Conservation (phyloP, 2,888 invertebrate species). For the Nephrotoma flavescens region DNA sequence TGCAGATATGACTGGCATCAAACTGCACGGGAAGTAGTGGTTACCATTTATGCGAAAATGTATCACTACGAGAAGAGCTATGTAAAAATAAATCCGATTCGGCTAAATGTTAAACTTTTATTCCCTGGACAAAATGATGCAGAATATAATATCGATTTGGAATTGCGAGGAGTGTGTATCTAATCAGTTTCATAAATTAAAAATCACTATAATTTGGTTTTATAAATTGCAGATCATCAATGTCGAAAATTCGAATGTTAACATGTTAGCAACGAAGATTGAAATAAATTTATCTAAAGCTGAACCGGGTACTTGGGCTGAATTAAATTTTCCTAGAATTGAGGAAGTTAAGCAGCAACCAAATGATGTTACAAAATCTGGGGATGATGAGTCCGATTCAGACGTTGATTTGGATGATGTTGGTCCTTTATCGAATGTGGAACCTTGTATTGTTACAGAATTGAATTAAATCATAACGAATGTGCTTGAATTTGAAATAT, state of each 20-base stretch:
- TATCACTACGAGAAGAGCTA: constrained; percentile 62
- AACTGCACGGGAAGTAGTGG: constrained; percentile 66
- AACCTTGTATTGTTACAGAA: constrained; percentile 7
- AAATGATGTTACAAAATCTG: constrained; percentile 5
- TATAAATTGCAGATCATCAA: constrained; percentile 52
- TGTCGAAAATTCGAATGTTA: constrained; percentile 52
- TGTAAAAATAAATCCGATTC: constrained; percentile 72
- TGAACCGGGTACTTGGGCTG: constrained; percentile 69
- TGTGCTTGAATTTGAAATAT: too few species aligned
- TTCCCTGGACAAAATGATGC: constrained; percentile 64
- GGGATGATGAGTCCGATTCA: constrained; percentile 20
- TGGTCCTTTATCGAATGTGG: constrained; percentile 25
- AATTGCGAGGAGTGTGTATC: constrained; percentile 62
- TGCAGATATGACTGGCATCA: constrained; percentile 96
- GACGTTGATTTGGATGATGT: constrained; percentile 64
- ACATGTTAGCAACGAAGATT: constrained; percentile 78
- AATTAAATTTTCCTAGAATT: constrained; percentile 45
- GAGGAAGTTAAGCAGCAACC: constrained; percentile 16
- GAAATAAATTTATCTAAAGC: constrained; percentile 84
- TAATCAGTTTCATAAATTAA: not conserved
- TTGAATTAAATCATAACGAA: not conserved
- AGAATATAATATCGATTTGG: constrained; percentile 57
- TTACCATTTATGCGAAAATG: constrained; percentile 84
- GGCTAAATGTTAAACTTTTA: constrained; percentile 54
- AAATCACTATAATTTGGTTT: not conserved